Evolutionary conservation across 2,797 vertebrate genomes (phyloP).

Genomic region (Propithecus perrieri): DNA sequence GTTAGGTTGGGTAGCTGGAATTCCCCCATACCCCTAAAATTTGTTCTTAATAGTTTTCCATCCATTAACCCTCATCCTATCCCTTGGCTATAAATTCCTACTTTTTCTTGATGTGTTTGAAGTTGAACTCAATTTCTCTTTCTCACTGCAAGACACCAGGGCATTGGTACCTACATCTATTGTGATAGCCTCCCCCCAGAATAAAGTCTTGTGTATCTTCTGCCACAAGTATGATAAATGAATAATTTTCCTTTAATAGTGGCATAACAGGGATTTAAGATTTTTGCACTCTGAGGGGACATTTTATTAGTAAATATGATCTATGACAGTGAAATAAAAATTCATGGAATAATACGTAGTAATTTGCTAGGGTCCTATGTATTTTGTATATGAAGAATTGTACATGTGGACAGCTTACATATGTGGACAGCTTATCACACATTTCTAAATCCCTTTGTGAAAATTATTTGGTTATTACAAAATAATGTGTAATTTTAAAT

Average conservation of each 20-base stretch:
- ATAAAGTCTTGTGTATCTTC: background rate
- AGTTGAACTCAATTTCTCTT: background rate
- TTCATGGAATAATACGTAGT: background rate
- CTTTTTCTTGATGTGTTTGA: background rate
- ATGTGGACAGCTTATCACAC: background rate
- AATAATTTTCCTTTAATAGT: background rate
- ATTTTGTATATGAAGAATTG: background rate
- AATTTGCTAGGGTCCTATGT: background rate
- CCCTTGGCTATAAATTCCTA: background rate
- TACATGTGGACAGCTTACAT: background rate
- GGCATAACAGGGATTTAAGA: background rate
- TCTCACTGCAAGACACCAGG: background rate
- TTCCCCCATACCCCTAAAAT: background rate
- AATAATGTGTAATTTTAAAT: background rate
- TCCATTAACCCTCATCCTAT: background rate
- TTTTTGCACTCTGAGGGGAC: background rate
- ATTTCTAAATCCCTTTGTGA: background rate
- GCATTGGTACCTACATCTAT: background rate
- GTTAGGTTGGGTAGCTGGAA: too few relatives aligned
- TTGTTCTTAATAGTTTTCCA: background rate
- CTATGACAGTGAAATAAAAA: background rate
- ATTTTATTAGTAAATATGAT: background rate
- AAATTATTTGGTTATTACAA: background rate
- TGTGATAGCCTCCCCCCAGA: background rate
- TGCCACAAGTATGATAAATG: background rate